Percentiles rank a stretch among this genome's conserved stretches.
These are phyloP conservation scores for Rugalucina vietnamica DNA, from an alignment of 2,888 invertebrate genomes.

Conservation along the genomic window DNA sequence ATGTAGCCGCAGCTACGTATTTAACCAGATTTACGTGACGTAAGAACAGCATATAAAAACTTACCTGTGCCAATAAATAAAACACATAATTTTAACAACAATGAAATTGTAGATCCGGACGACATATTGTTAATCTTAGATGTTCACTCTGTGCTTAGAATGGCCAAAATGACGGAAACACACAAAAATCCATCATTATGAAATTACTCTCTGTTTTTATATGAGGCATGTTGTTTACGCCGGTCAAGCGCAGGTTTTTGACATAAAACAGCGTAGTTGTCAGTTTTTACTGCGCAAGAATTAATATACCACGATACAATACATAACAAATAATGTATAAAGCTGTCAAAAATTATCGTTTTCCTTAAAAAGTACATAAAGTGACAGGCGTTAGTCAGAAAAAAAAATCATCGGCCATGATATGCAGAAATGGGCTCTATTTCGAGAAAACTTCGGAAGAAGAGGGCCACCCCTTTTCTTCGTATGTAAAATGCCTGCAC, in stretches of 20 bases:
- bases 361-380: not conserved
- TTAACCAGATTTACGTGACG: no score
- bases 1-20: no score
- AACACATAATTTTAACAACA: not conserved
- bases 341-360: not conserved
- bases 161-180: not conserved
- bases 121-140: not conserved
- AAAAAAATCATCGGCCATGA: not conserved
- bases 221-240: not conserved
- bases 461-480: no score
- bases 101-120: not conserved
- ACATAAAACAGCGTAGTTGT: not conserved
- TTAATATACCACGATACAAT: not conserved
- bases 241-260: not conserved
- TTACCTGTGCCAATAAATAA: not conserved
- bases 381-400: not conserved
- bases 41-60: no score
- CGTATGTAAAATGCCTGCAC: no score
- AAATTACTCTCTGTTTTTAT: not conserved
- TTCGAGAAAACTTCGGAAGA: no score
- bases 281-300: not conserved
- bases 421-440: no score
- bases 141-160: not conserved
- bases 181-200: not conserved
- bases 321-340: not conserved